Evolutionary conservation across 23 tunicate species (phyloP), one percentile per base, ranked within the genome.

Genomic region (Botrylloides violaceus): DNA sequence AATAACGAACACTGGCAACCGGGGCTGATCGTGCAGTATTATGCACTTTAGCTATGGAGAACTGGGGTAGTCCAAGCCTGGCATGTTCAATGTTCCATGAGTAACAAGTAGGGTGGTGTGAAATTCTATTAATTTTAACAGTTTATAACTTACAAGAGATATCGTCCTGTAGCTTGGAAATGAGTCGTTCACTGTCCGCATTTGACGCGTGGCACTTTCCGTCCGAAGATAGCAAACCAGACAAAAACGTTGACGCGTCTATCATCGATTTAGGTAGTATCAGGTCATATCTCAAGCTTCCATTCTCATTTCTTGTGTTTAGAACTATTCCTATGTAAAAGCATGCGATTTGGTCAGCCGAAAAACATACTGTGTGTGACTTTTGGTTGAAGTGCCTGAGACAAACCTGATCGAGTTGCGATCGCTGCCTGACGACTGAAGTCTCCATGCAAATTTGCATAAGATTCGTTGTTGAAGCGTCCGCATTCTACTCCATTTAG

Each of bases 241-340:
- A 63, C 3, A 31, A 21, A 9, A 63, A 63, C 3, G 70, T 25
- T 9, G 70, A 27, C 26, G 26, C 29, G 20, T 22, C 4, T 63
- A 33, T 9, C 70, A 63, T 63, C 34, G 34, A 3, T 6, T 33
- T 19, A 3, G 70, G 70, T 3, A 63, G 19, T 34, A 28, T 19
- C 12, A 68, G 24, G 4, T 19, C 26, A 43, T 37, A 68, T 15
- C 26, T 22, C 37, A 68, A 36, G 18, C 57, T 25, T 36, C 37
- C 58, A 6, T 30, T 30, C 26, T 31, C 47, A 29, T 65, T 32
- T 0, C 26, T 19, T 35, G 37, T 43, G 47, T 43, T 68, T 28
- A 68, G 58, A 28, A 31, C 27, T 15, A 68, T 43, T 38, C 74
- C 74, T 68, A 56, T n/a, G n/a, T n/a, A n/a, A n/a, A n/a, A n/a